Evolutionary conservation across 2,888 invertebrate species (phyloP), one percentile per base, ranked within the genome.

Genomic region (Mesopsocus fuscifrons): DNA sequence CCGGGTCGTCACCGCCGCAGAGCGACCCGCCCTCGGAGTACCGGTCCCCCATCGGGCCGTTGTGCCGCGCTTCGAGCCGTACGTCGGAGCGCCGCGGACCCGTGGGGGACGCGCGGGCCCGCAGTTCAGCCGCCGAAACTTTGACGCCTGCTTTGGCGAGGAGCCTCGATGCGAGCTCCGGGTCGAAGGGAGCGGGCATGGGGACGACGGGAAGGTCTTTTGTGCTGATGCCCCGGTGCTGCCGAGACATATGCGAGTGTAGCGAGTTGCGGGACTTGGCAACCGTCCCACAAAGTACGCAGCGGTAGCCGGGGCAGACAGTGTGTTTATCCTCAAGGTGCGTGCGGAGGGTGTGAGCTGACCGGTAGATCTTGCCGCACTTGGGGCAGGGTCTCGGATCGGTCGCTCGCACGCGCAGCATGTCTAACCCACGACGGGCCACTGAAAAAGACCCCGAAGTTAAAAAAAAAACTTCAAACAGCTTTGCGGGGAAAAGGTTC

Each of bases 321-420:
- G 89, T 89, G 61, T 89, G 89, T 58, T 89, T 89, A 59, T 89
- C 89, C 61, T 89, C 89, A 49, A 89, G 69, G 61, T 89, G 89
- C 21, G 89, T 89, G 49, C 88, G 71, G 52, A 89, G 66, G 11
- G 89, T 89, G 63, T 89, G 89, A 15, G 89, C 88, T 22, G 87
- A 87, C 47, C 88, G 71, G 63, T 88, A 88, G 57, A 88, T 88
- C 67, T 88, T 88, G 34, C 88, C 87, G 59, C 89, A 89, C 58
- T 89, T 87, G 11, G 88, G 88, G 58, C 89, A 89, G 2, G 88
- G 89, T 34, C 89, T 69, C 2, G 88, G 89, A 64, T 89, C 89
- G 17, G 88, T 89, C 8, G 89, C 89, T 55, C 89, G 71, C 40
- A 89, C 87, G 53, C 88, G 72, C 61, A 78, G 69, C 69, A 85